Conservation (phyloP, 2,113 vertebrate species). For the Neodontobutis hainanensis region DNA sequence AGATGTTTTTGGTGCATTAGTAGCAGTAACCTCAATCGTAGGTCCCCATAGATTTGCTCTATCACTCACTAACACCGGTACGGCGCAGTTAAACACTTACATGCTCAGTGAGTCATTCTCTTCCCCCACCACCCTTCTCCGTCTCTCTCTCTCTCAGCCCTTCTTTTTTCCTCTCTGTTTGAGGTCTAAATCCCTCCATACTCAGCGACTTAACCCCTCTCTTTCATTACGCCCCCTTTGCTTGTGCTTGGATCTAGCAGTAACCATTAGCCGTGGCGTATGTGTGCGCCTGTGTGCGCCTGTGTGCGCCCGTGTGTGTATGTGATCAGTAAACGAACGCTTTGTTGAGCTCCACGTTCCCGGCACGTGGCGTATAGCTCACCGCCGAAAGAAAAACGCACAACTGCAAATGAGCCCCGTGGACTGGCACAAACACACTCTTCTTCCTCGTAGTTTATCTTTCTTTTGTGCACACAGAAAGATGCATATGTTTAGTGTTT, state of each 20-base stretch:
- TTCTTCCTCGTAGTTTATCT: constrained; percentile 8
- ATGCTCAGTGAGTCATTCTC: constrained; percentile 56
- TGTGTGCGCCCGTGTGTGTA: constrained; percentile 50
- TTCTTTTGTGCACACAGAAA: neutral
- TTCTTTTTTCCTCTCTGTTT: constrained; percentile 58
- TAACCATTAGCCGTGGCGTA: constrained; percentile 64
- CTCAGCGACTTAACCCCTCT: constrained; percentile 79
- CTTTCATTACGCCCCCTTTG: constrained; percentile 76
- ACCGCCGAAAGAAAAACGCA: constrained; percentile 47
- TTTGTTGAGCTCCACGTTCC: constrained; percentile 67
- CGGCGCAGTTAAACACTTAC: constrained; percentile 66
- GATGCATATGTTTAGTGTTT: neutral
- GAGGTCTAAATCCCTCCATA: constrained; percentile 80
- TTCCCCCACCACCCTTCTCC: constrained; percentile 3
- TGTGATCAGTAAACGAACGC: constrained; percentile 74
- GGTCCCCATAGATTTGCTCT: constrained; percentile 53
- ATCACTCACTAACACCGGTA: constrained; percentile 61
- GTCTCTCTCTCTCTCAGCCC: constrained; percentile 3
- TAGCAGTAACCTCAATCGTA: constrained; percentile 33
- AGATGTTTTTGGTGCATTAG: constrained; percentile 23
- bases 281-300: constrained; percentile 50
- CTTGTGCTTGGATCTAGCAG: constrained; percentile 66
- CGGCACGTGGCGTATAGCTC: constrained; percentile 70
- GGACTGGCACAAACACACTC: constrained; percentile 20
- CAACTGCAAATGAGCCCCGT: constrained; percentile 69